These are phyloP conservation scores for Cactoblastis cactorum DNA, from an alignment of 2,888 invertebrate genomes.

Conservation along the genomic window DNA sequence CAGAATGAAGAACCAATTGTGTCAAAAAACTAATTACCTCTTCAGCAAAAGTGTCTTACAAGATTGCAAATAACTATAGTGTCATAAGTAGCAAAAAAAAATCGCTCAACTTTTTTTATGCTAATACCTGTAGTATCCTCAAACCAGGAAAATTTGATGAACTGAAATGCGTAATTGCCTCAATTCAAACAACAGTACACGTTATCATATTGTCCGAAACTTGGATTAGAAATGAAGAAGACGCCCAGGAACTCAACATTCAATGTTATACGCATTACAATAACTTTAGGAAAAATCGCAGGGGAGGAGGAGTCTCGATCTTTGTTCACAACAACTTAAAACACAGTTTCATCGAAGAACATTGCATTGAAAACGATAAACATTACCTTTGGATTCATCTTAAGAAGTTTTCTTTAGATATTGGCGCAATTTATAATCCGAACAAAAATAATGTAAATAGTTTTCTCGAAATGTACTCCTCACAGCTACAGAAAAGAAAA, in stretches of 20 bases:
- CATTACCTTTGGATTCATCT: slow-evolving; percentile 15
- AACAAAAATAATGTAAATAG: slow-evolving; percentile 16
- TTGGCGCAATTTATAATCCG: slow-evolving; percentile 17
- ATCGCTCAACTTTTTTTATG: slow-evolving; percentile 12
- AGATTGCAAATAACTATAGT: slow-evolving; percentile 2
- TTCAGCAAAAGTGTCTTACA: slow-evolving; percentile 5
- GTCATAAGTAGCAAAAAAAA: slow-evolving; percentile 1
- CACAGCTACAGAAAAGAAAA: slow-evolving; percentile 17
- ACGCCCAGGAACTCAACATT: slow-evolving; percentile 15
- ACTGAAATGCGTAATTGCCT: slow-evolving; percentile 14
- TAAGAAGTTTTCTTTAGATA: slow-evolving; percentile 10
- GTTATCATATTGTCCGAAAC: slow-evolving; percentile 16
- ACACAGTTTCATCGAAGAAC: slow-evolving; percentile 21
- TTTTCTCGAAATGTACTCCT: slow-evolving; percentile 19
- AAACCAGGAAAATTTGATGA: slow-evolving; percentile 19
- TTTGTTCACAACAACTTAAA: slow-evolving; percentile 23
- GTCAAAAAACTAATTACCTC: neutral
- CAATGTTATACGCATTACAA: slow-evolving; percentile 24
- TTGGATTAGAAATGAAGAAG: slow-evolving; percentile 17
- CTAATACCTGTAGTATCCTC: slow-evolving; percentile 17
- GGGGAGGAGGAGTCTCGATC: slow-evolving; percentile 28
- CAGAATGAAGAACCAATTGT: neutral
- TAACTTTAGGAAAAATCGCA: slow-evolving; percentile 20
- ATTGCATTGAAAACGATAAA: slow-evolving; percentile 17
- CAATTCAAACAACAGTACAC: slow-evolving; percentile 2